A percentile compares a stretch with the other conserved stretches of the same genome.
Conservation (phyloP, 2,113 vertebrate species). For the Phoxinus phoxinus region DNA sequence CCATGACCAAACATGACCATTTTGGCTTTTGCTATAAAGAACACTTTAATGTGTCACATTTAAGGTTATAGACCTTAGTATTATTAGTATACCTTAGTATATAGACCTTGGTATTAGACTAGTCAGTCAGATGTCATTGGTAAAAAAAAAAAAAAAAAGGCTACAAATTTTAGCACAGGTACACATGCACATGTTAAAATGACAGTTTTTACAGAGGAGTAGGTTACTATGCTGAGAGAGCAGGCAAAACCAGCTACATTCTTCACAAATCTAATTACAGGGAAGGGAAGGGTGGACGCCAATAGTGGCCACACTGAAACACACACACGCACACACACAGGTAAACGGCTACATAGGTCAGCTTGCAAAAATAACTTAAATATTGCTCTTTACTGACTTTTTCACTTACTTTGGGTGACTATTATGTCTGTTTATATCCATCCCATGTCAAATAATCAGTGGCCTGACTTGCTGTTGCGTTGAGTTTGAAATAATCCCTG, state of each 20-base stretch:
- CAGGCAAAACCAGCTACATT: conserved; percentile 77
- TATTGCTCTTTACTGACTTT: conserved; percentile 20
- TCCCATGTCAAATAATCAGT: conserved; percentile 60
- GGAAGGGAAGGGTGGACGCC: conserved; percentile 67
- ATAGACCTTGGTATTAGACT: conserved; percentile 27
- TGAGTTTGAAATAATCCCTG: conserved; percentile 67
- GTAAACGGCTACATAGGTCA: background rate
- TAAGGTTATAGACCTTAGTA: no score
- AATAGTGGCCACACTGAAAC: conserved; percentile 62
- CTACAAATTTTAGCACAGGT: conserved; percentile 45
- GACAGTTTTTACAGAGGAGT: conserved; percentile 66
- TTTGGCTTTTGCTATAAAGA: background rate
- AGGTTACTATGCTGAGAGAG: conserved; percentile 68
- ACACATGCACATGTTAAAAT: conserved; percentile 51
- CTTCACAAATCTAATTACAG: conserved; percentile 81
- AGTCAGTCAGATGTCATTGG: conserved; percentile 21
- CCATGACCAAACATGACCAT: background rate
- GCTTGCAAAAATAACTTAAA: background rate
- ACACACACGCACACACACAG: conserved; percentile 46
- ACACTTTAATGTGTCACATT: background rate
- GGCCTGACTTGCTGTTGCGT: conserved; percentile 71
- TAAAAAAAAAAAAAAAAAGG: conserved; percentile 40
- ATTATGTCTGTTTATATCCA: conserved; percentile 8
- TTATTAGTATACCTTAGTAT: no score
- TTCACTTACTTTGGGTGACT: background rate